phyloP scores from a whole-genome alignment of 2,797 vertebrate genomes.

The Aldrovandia affinis region DNA sequence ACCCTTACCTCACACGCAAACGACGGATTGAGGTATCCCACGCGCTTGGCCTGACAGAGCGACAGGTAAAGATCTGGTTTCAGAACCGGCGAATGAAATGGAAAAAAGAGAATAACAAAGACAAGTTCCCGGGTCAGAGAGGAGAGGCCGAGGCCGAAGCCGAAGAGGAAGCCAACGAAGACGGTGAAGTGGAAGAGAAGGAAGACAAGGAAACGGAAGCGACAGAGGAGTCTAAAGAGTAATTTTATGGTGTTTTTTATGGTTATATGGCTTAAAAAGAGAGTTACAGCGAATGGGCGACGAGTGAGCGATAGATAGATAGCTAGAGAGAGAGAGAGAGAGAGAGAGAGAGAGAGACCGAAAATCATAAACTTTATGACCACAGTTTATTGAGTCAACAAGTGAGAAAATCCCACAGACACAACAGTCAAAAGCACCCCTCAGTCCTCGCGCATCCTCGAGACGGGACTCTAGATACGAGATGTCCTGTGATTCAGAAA shows the following conservation, averaged over 20 bases:
- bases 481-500: slow-evolving; percentile 15
- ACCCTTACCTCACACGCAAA: slow-evolving; percentile 83
- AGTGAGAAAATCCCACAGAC: slow-evolving; percentile 75
- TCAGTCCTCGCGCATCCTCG: slow-evolving; percentile 42
- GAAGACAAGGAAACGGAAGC: slow-evolving; percentile 75
- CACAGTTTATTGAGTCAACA: slow-evolving; percentile 81
- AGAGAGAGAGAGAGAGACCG: slow-evolving; percentile 42
- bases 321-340: slow-evolving; percentile 32
- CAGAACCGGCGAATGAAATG: slow-evolving; percentile 84
- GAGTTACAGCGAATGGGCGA: slow-evolving; percentile 24
- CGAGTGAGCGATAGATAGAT: too few species aligned
- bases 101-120: slow-evolving; percentile 85
- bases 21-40: slow-evolving; percentile 83
- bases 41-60: slow-evolving; percentile 80
- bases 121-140: slow-evolving; percentile 80
- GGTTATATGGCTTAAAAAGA: slow-evolving; percentile 44
- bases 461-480: slow-evolving; percentile 23
- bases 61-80: slow-evolving; percentile 86
- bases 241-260: slow-evolving; percentile 52
- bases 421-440: slow-evolving; percentile 77
- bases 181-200: slow-evolving; percentile 31
- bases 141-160: slow-evolving; percentile 65
- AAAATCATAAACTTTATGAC: slow-evolving; percentile 74
- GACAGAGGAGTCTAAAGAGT: slow-evolving; percentile 80
- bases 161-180: slow-evolving; percentile 36